Base-by-base conservation (phyloP, 2,113 vertebrate species). In the Crocuta crocuta region DNA sequence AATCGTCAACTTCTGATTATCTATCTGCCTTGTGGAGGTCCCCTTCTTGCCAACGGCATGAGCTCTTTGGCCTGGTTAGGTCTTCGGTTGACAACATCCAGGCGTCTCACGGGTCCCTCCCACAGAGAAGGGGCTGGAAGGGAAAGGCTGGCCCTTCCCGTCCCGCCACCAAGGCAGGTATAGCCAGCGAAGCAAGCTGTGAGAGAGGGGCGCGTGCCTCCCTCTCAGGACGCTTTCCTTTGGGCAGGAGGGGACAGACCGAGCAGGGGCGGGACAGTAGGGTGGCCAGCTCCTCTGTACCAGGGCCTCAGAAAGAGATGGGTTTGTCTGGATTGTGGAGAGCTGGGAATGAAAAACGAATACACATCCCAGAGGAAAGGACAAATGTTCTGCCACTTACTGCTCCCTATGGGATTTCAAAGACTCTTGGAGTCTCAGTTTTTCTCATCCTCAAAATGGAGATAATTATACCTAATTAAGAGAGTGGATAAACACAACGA, bases 41-140 rank as follows among this genome's bases (percentile, higher is more conserved):
- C 87, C 76, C 80, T 81, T 76, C 95, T 92, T 86, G 63, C 93
- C 94, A 50, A 90, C 79, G 39, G 83, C 74, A 15, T 16, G 39
- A 6, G 71, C 68, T 86, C 79, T 84, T 65, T 87, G 85, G 94
- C 55, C 91, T 61, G 55, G 92, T 92, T 33, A 7, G 74, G 74
- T 63, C 87, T 85, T 79, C 16, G 24, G 26, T 24, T 93, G 96
- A 98, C 95, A 86, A 86, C 87, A 84, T 89, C 79, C 91, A 96
- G 96, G 74, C 79, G 79, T 95, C 76, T 78, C 17, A 0, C 8
- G 24, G 33, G 45, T 55, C 74, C 85, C 85, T 93, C 95, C 95
- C 91, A 89, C 74, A 70, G 15, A 66, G 86, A 55, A 24, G 91
- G 53, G 28, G 5, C 86, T 70, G 55, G 80, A 26, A 74, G 33